A percentile compares a stretch with the other conserved stretches of the same genome.
Evolutionary conservation across 1,140 invertebrate species (phyloP).

Genomic region (Cyclargus thomasi): DNA sequence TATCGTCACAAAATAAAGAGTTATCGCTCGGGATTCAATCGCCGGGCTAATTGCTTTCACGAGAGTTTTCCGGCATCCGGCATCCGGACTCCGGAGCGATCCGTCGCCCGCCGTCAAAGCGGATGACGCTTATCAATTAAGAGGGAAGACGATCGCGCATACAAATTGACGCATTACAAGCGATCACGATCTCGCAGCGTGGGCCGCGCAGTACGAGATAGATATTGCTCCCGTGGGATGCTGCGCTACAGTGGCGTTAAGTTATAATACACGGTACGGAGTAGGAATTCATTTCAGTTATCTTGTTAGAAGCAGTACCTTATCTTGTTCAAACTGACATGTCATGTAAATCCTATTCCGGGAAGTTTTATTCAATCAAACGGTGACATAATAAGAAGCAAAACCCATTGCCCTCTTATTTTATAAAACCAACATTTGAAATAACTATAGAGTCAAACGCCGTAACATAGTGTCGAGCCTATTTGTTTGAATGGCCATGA

Average conservation of each 20-base stretch:
- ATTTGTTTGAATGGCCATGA: no score
- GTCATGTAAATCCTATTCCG: no score
- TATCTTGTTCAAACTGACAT: no score
- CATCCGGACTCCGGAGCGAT: not conserved
- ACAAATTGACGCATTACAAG: constrained; percentile 57
- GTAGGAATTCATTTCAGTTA: no score
- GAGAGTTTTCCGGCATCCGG: constrained; percentile 9
- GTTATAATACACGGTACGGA: no score
- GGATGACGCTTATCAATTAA: constrained; percentile 44
- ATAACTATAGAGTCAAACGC: no score
- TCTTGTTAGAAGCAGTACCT: no score
- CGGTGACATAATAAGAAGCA: no score
- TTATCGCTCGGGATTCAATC: not conserved
- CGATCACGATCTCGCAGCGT: constrained; percentile 44
- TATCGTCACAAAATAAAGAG: not conserved
- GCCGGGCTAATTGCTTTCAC: not conserved
- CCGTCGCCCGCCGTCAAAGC: constrained; percentile 15
- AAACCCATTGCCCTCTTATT: no score
- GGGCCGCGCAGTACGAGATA: not conserved
- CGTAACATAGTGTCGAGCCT: no score
- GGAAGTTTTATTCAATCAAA: no score
- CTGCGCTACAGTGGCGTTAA: not conserved
- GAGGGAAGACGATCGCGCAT: constrained; percentile 50
- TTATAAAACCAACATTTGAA: no score
- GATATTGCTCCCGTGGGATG: not conserved